Conservation (phyloP, 1,140 invertebrate genomes). For the Battus philenor region DNA sequence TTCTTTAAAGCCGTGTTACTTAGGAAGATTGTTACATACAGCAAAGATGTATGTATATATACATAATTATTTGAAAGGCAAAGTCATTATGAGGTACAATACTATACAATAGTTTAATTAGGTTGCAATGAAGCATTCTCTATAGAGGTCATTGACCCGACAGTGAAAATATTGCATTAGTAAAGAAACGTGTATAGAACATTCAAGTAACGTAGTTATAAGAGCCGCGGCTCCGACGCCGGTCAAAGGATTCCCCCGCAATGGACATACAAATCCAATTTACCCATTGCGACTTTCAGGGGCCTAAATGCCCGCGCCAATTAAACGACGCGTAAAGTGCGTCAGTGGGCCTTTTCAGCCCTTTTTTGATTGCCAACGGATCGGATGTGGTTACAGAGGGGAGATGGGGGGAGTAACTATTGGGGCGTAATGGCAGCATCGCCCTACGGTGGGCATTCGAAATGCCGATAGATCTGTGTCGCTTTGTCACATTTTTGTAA, state of each 20-base stretch:
- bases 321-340: slow-evolving; percentile 61
- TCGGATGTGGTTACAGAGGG: slow-evolving; percentile 3
- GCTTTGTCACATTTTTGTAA: neutral
- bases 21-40: no score
- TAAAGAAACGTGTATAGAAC: slow-evolving; percentile 28
- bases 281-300: slow-evolving; percentile 59
- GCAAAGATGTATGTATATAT: no score
- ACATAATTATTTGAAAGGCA: no score
- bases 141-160: no score
- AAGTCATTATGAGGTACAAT: no score
- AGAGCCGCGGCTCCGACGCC: slow-evolving; percentile 49
- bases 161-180: no score
- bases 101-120: no score
- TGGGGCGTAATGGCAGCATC: slow-evolving; percentile 4
- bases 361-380: slow-evolving; percentile 19
- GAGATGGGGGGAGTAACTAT: slow-evolving; percentile 10
- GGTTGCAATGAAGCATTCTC: no score
- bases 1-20: no score
- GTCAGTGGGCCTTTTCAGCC: slow-evolving; percentile 25
- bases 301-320: slow-evolving; percentile 56
- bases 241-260: slow-evolving; percentile 45
- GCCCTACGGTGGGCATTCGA: neutral
- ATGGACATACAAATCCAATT: slow-evolving; percentile 59
- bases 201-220: slow-evolving; percentile 56
- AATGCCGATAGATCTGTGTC: neutral